Evolutionary conservation across 1,140 invertebrate species (phyloP), one percentile per base, ranked within the genome.

Genomic region (Myzus persicae): DNA sequence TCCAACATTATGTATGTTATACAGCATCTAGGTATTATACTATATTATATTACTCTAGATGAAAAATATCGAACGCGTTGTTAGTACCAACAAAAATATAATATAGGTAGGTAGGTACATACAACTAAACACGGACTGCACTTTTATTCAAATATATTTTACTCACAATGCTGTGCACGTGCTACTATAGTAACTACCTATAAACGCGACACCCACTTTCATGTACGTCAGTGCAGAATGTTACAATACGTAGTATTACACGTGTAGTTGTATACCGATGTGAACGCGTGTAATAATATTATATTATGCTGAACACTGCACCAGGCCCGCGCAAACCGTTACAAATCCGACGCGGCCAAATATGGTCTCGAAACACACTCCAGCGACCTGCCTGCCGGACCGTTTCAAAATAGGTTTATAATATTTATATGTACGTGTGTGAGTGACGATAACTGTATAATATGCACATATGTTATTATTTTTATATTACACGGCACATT

Each of bases 341-440:
- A 76, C n/a, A 76, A n/a, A 76, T 76, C 59, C 59, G 3, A n/a
- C 26, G 31, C 84, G 42, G 40, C 84, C 84, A 85, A 85, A 85
- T 85, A 85, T 85, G 84, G 84, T 85, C 40, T 42, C 14, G 42
- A 85, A 85, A 85, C 31, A 42, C 4, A 18, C 38, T 82, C 40
- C 42, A 26, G 26, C 42, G 84, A 44, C 82, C 14, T 18, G 59
- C 59, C 59, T 18, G n/a, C 59, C n/a, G n/a, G 59, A 76, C 59
- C n/a, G 59, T 76, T 76, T 76, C 59, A 76, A 76, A 76, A 76
- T n/a, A 76, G 59, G 31, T n/a, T n/a, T 76, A 76, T 76, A 76
- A n/a, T 76, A 24, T 51, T n/a, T 76, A n/a, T 67, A n/a, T 5
- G 48, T 20, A 20, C 22, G 4, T 51, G 48, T 22, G 20, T 22